phyloP scores from a whole-genome alignment of 2,888 invertebrate species.

The Synergus gifuensis region DNA sequence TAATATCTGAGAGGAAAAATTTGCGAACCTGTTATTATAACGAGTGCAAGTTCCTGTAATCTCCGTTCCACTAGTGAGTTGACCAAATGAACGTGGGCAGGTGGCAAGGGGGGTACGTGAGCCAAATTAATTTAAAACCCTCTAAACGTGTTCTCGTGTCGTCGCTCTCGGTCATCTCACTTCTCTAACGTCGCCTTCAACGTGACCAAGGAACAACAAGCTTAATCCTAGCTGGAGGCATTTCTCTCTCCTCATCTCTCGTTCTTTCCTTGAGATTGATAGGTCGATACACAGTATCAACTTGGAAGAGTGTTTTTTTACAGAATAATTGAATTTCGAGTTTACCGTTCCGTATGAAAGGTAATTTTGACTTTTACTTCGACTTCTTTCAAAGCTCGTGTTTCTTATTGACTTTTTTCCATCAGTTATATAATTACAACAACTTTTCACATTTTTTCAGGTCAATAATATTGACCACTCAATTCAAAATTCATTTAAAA shows the following conservation, averaged over 20 bases:
- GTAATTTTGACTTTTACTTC: background rate
- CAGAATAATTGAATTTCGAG: slow-evolving; percentile 27
- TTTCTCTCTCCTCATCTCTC: background rate
- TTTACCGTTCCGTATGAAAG: background rate
- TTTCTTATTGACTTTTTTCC: background rate
- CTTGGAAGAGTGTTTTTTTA: background rate
- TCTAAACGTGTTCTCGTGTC: slow-evolving; percentile 44
- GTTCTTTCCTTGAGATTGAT: background rate
- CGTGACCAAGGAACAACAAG: slow-evolving; percentile 37
- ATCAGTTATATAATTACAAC: background rate
- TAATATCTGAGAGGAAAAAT: slow-evolving; percentile 5
- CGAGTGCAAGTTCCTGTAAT: background rate
- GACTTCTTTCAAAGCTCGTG: background rate
- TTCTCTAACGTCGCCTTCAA: slow-evolving; percentile 29
- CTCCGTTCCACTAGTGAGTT: slow-evolving; percentile 1
- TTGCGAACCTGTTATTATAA: background rate
- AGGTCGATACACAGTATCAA: slow-evolving; percentile 16
- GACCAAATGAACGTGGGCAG: slow-evolving; percentile 7
- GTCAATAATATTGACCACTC: background rate
- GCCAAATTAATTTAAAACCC: slow-evolving; percentile 54
- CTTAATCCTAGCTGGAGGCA: slow-evolving; percentile 16
- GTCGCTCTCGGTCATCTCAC: slow-evolving; percentile 40
- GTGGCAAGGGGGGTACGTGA: slow-evolving; percentile 32
- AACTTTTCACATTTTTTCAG: background rate
- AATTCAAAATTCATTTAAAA: background rate